Evolutionary conservation across 2,888 invertebrate species (phyloP), one percentile per base, ranked within the genome.

Genomic region (Netelia melanura): DNA sequence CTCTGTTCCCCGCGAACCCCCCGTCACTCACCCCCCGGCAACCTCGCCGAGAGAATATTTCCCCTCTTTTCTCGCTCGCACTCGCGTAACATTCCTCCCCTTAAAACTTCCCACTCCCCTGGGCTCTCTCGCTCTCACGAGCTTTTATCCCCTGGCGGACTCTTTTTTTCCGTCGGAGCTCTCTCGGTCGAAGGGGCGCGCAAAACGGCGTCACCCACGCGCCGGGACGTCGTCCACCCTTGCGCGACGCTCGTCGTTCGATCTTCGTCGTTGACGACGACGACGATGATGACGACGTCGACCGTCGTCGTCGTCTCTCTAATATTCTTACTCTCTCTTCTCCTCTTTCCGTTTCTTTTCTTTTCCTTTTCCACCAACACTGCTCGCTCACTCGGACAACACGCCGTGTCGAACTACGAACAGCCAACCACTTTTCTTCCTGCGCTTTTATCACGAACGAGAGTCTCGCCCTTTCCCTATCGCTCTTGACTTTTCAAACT

Each of bases 11-110:
- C 90, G 79, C 79, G 89, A 90, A 2, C 30, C 90, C 88, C 90
- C 91, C 91, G 91, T 92, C 92, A 92, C 91, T 92, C 92, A 90
- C 88, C 91, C 91, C 88, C 91, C 92, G 92, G 90, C 91, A 86
- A 84, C 84, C 86, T 84, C 86, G 23, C 79, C 77, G 74, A 65
- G 86, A 81, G 84, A 90, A 91, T 89, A 89, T 90, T 89, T 89
- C 88, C 88, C 89, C 88, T 86, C 90, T 87, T 81, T 87, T 87
- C 84, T 86, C 85, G 83, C 86, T 62, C 84, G 86, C 81, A 30
- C 75, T 17, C 84, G 76, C 44, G 81, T 83, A 70, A 71, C 62
- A 48, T 48, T 48, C 17, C 17, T 11, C 62, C 71, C 71, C 71
- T 71, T 54, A 1, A 70, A 62, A 81, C 72, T 65, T 62, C 48